Conservation (phyloP, 2,888 invertebrate species). For the Amblyteles armatorius region DNA sequence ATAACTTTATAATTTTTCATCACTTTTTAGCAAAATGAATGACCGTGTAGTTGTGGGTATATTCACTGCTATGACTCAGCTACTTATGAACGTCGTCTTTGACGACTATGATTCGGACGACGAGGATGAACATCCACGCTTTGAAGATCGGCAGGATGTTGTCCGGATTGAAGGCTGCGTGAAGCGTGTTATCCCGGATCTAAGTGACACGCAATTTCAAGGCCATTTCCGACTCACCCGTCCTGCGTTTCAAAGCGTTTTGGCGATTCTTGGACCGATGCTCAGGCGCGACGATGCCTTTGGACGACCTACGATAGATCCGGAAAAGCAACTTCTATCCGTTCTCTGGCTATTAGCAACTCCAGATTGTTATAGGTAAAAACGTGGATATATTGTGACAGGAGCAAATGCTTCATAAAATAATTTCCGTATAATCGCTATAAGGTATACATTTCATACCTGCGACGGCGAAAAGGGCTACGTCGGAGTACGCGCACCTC, state of each 20-base stretch:
- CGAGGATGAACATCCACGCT: not conserved
- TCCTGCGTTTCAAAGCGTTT: constrained; percentile 20
- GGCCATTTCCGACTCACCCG: not conserved
- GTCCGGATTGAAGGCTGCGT: not conserved
- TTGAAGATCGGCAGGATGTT: not conserved
- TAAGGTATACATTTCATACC: not conserved
- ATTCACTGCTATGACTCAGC: not conserved
- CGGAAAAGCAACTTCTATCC: constrained; percentile 58
- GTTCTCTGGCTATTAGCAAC: constrained; percentile 69
- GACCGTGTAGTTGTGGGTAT: not conserved
- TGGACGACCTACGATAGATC: constrained; percentile 35
- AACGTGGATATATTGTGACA: not conserved
- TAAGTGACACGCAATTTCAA: constrained; percentile 24
- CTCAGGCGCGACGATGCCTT: not conserved
- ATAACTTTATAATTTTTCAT: no score
- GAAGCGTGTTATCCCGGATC: not conserved
- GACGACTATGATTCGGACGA: not conserved
- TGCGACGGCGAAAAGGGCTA: not conserved
- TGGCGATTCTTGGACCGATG: constrained; percentile 1
- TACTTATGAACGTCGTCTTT: not conserved
- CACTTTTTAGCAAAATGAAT: not conserved
- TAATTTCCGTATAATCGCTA: no score
- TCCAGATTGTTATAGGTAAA: constrained; percentile 67
- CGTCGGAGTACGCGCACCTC: constrained; percentile 13
- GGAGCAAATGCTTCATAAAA: no score